Percentiles rank a stretch among this genome's conserved stretches.
These are phyloP conservation scores for Apis dorsata DNA, from an alignment of 1,140 invertebrate genomes.

Conservation along the genomic window DNA sequence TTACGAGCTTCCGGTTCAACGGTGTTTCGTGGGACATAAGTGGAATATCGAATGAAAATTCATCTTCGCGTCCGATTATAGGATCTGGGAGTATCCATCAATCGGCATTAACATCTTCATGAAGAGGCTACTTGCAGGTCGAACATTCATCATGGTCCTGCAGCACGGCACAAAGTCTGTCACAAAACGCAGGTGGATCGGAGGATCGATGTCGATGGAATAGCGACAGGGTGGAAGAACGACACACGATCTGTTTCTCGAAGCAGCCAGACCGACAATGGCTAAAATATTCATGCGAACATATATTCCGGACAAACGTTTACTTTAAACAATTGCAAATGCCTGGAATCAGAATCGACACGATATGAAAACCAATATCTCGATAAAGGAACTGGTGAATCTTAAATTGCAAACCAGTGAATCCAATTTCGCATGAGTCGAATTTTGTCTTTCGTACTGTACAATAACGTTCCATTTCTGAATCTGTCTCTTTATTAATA, in stretches of 20 bases:
- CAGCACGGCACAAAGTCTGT: constrained; percentile 27
- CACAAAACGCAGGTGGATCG: constrained; percentile 52
- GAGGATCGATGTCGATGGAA: constrained; percentile 37
- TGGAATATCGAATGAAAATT: constrained; percentile 38
- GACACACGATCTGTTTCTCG: constrained; percentile 39
- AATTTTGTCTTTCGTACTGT: neutral
- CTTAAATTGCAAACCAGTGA: neutral
- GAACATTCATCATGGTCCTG: constrained; percentile 53
- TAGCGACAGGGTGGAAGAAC: constrained; percentile 36
- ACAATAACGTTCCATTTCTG: neutral
- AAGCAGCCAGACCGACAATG: constrained; percentile 33
- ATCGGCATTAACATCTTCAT: constrained; percentile 45
- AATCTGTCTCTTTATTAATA: neutral
- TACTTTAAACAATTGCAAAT: constrained; percentile 29
- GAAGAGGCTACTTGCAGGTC: constrained; percentile 37
- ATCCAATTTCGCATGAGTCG: neutral
- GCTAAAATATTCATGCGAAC: constrained; percentile 33
- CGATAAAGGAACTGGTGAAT: neutral
- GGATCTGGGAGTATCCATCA: constrained; percentile 21
- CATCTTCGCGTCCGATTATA: constrained; percentile 13
- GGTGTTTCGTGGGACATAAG: neutral
- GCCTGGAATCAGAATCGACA: constrained; percentile 10
- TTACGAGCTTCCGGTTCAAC: neutral
- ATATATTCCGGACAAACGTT: neutral
- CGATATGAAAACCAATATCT: neutral